phyloP scores from a whole-genome alignment of 2,113 vertebrate species.

The Propithecus coquereli region DNA sequence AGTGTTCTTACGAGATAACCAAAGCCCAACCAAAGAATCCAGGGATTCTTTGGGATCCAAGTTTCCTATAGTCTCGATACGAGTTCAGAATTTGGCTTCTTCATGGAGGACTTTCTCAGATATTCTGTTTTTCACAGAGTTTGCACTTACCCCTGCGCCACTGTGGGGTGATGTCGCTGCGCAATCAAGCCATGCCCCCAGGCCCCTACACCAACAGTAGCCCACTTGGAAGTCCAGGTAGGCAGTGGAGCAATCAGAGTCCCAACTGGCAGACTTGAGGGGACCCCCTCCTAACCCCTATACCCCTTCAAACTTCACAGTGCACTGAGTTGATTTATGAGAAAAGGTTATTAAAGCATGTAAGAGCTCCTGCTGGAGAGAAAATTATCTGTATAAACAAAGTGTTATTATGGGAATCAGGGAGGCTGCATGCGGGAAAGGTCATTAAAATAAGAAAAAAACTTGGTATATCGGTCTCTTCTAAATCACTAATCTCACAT shows the following conservation, averaged over 20 bases:
- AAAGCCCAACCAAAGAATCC: background rate
- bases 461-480: constrained; percentile 34
- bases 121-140: background rate
- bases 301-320: constrained; percentile 34
- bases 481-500: constrained; percentile 47
- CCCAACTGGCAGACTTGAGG: background rate
- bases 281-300: background rate
- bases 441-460: constrained; percentile 61
- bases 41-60: too few relatives aligned
- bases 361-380: constrained; percentile 63
- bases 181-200: background rate
- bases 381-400: constrained; percentile 71
- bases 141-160: background rate
- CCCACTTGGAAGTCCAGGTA: background rate
- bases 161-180: background rate
- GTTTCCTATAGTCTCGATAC: background rate
- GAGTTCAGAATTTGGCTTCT: constrained; percentile 35
- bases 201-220: background rate
- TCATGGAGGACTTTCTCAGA: background rate
- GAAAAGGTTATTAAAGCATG: constrained; percentile 62
- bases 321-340: constrained; percentile 61
- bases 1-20: background rate
- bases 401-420: constrained; percentile 66
- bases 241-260: background rate
- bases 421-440: constrained; percentile 34